Conservation (phyloP, 2,888 invertebrate species). For the Liodrosophila aerea region DNA sequence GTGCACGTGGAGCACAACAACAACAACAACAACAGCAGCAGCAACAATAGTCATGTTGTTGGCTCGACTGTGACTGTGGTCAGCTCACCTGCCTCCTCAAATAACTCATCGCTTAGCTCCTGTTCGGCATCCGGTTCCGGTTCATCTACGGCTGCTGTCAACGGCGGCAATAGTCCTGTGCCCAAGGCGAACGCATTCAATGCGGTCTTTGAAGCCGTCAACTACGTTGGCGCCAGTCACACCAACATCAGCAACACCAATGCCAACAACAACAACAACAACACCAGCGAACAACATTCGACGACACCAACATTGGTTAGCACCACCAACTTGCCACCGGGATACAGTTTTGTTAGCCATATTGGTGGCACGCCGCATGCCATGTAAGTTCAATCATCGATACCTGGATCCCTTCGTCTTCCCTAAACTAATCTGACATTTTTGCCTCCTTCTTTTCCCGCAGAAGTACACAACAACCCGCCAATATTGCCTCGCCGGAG, state of each 20-base stretch:
- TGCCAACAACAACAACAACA: slow-evolving; percentile 26
- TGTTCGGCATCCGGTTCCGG: slow-evolving; percentile 48
- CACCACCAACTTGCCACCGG: slow-evolving; percentile 47
- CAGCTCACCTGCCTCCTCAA: slow-evolving; percentile 80
- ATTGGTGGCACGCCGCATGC: slow-evolving; percentile 56
- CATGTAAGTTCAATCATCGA: slow-evolving; percentile 55
- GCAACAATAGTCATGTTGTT: slow-evolving; percentile 49
- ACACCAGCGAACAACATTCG: slow-evolving; percentile 27
- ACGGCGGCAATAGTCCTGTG: slow-evolving; percentile 77
- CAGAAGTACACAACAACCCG: slow-evolving; percentile 46
- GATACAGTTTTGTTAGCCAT: slow-evolving; percentile 61
- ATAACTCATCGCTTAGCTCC: slow-evolving; percentile 68
- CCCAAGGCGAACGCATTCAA: slow-evolving; percentile 56
- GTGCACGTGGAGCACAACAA: slow-evolving; percentile 79
- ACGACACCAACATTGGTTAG: slow-evolving; percentile 38
- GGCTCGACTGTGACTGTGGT: slow-evolving; percentile 78
- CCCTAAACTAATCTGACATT: no score
- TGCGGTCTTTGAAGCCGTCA: slow-evolving; percentile 61
- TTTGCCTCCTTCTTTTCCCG: neutral
- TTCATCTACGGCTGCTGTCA: slow-evolving; percentile 78
- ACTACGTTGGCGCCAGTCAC: slow-evolving; percentile 36
- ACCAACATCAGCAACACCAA: slow-evolving; percentile 9
- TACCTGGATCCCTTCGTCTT: neutral
- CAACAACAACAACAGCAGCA: slow-evolving; percentile 22
- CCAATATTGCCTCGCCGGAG: slow-evolving; percentile 66